These are phyloP conservation scores for Stichopus horrens DNA, from an alignment of 53 echinoderm and acorn worm species.

Conservation along the genomic window DNA sequence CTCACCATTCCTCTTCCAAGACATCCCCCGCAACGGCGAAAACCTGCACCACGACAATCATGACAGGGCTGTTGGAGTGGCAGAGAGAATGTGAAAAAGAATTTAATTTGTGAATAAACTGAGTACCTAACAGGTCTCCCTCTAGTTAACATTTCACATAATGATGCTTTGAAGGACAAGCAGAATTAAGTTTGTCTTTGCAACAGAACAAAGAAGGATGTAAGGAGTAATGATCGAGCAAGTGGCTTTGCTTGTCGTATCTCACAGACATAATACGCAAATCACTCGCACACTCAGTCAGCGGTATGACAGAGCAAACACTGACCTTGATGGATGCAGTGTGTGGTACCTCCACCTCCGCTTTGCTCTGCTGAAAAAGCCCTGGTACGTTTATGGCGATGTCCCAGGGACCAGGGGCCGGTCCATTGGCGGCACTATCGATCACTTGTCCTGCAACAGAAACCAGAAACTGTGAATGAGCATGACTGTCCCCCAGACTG, in stretches of 20 bases:
- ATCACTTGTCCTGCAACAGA: slow-evolving; percentile 71
- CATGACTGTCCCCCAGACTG: not conserved
- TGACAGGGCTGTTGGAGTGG: slow-evolving; percentile 77
- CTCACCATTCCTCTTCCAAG: slow-evolving; percentile 70
- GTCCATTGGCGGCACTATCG: slow-evolving; percentile 87
- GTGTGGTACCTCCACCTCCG: slow-evolving; percentile 81
- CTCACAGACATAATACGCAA: too few species aligned
- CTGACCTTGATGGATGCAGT: slow-evolving; percentile 94
- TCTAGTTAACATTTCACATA: too few species aligned
- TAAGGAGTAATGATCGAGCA: too few species aligned
- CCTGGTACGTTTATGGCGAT: slow-evolving; percentile 60
- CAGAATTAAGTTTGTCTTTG: too few species aligned
- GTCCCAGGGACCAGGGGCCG: slow-evolving; percentile 90
- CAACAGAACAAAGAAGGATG: too few species aligned
- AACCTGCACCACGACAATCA: slow-evolving; percentile 83
- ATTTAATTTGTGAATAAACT: too few species aligned
- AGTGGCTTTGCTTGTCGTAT: too few species aligned
- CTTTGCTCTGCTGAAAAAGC: slow-evolving; percentile 65
- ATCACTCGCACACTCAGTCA: too few species aligned
- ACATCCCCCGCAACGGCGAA: slow-evolving; percentile 56
- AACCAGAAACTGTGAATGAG: not conserved
- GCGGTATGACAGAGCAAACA: too few species aligned
- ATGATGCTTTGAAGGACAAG: too few species aligned
- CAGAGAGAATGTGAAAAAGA: not conserved
- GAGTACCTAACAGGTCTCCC: too few species aligned